Percentiles rank a stretch among this genome's conserved stretches.
Conservation (phyloP, 2,797 vertebrate species). For the Artibeus lituratus region DNA sequence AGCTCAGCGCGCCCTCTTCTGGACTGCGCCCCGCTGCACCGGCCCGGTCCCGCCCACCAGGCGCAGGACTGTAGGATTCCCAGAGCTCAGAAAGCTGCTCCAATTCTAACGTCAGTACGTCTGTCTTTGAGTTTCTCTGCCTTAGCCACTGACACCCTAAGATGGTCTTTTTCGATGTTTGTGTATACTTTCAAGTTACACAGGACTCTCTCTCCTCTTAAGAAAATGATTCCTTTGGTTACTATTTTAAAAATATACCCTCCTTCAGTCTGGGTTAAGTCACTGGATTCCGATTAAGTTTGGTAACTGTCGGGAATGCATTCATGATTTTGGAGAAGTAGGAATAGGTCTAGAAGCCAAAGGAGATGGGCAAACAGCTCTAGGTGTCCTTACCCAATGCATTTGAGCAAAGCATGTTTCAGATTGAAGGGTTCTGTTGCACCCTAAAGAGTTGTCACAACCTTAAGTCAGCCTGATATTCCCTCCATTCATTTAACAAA, state of each 20-base stretch:
- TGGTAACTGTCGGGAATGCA: background rate
- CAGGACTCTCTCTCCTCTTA: background rate
- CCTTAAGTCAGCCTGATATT: background rate
- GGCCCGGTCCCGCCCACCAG: background rate
- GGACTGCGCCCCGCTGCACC: background rate
- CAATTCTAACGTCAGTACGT: background rate
- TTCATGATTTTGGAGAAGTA: background rate
- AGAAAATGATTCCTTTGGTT: constrained; percentile 10
- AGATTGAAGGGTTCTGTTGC: background rate
- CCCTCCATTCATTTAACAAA: background rate
- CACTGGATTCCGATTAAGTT: background rate
- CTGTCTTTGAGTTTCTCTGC: background rate
- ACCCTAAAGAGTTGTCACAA: background rate
- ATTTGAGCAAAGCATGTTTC: background rate
- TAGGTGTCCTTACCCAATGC: background rate
- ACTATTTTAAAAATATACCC: background rate
- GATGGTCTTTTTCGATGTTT: background rate
- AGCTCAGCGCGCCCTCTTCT: constrained; percentile 70
- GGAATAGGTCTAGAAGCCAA: background rate
- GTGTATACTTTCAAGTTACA: background rate
- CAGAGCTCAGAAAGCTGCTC: background rate
- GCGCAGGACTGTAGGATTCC: background rate
- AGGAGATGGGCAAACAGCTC: background rate
- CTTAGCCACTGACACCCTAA: background rate
- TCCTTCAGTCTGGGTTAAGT: background rate